Percentiles rank a stretch among this genome's conserved stretches.
Conservation (phyloP, 2,888 invertebrate species). For the Xylota segnis region DNA sequence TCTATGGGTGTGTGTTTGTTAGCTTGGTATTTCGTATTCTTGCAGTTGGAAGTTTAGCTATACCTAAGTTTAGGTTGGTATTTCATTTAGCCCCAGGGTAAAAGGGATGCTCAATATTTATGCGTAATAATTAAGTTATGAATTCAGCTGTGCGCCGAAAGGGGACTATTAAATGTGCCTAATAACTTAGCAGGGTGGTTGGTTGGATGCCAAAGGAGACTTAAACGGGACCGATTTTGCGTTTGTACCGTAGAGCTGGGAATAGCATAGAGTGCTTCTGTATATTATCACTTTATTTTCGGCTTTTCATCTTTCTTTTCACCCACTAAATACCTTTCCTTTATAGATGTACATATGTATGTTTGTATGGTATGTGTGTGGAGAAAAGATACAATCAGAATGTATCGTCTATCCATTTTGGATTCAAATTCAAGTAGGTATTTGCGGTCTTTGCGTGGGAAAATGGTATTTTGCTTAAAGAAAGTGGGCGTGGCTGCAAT, state of each 20-base stretch:
- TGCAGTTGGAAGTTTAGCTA: slow-evolving; percentile 16
- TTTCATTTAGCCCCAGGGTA: neutral
- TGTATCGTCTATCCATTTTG: no score
- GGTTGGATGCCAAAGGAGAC: neutral
- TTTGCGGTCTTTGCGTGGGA: no score
- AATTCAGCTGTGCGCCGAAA: slow-evolving; percentile 34
- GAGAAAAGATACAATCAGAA: no score
- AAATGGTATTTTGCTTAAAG: no score
- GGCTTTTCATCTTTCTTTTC: neutral
- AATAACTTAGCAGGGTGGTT: slow-evolving; percentile 29
- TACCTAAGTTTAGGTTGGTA: slow-evolving; percentile 10
- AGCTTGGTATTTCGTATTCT: neutral
- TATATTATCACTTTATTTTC: neutral
- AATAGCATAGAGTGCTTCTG: neutral
- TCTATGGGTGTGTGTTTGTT: neutral
- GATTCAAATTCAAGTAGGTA: no score
- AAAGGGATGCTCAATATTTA: slow-evolving; percentile 51
- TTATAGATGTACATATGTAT: neutral
- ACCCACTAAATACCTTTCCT: neutral
- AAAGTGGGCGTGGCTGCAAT: no score
- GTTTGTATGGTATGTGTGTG: no score
- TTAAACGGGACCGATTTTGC: neutral
- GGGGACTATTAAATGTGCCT: slow-evolving; percentile 25
- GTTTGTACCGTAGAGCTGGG: neutral
- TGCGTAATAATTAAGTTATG: slow-evolving; percentile 65